Evolutionary conservation across 2,888 invertebrate species (phyloP), one percentile per base, ranked within the genome.

Genomic region (Mylabris sibirica): DNA sequence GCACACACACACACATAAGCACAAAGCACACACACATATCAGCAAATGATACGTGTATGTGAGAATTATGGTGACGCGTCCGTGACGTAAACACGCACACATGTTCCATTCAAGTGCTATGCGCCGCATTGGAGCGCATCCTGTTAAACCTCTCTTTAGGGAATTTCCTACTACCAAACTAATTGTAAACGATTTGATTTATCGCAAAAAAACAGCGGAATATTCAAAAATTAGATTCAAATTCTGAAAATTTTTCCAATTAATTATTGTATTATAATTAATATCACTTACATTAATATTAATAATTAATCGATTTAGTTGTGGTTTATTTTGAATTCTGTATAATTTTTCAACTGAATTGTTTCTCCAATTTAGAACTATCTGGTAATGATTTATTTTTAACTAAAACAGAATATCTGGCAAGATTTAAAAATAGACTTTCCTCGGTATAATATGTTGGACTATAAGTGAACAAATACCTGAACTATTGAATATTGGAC

Each of bases 61-160:
- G 61, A 61, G 76, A 78, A 77, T 82, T 88, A 88, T 89, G 89
- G 88, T 90, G 90, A 90, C 89, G 90, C 89, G 90, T 88, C 89
- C 87, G 87, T 89, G 89, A 89, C 89, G 89, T 89, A 89, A 87
- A 81, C 88, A 88, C 86, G 85, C 74, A 74, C 79, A 77, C 77
- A 75, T 76, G 76, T 76, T 76, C 72, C 73, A 63, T 68, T 71
- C 49, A 57, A 60, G 63, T 64, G 64, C 73, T 67, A 8, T 74
- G 76, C 78, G 76, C 75, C 77, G 74, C 75, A 74, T 74, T 73
- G 71, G 68, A 69, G 76, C 76, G 77, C 77, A 76, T 69, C 63
- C 57, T 69, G 68, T 64, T 60, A 57, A 68, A 20, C 12, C 3
- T 4, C 68, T 35, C 30, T 64, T 1, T 67, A 44, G 69, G 65